phyloP scores from a whole-genome alignment of 2,888 invertebrate genomes.

The Epistrophe grossulariae region DNA sequence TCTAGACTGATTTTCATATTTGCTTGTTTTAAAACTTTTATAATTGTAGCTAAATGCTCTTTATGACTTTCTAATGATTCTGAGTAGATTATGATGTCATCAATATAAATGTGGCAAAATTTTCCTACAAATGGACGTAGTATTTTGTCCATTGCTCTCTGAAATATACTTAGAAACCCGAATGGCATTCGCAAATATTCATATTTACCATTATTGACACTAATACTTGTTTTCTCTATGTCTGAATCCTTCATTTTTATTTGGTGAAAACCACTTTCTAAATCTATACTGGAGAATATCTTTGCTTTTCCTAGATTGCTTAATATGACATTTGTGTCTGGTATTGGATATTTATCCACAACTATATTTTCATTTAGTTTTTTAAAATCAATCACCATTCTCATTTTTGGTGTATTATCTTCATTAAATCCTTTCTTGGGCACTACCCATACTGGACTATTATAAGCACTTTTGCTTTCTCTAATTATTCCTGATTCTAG shows the following conservation, averaged over 20 bases:
- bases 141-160: constrained; percentile 28
- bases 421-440: too few species aligned
- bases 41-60: constrained; percentile 6
- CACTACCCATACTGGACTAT: too few species aligned
- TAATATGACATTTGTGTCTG: too few species aligned
- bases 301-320: too few species aligned
- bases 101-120: constrained; percentile 31
- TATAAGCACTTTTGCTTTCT: too few species aligned
- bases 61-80: constrained; percentile 5
- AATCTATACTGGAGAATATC: neutral
- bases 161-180: constrained; percentile 15
- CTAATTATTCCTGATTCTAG: too few species aligned
- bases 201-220: constrained; percentile 28
- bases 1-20: constrained; percentile 37
- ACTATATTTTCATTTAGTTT: too few species aligned
- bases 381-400: too few species aligned
- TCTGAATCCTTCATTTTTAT: constrained; percentile 25
- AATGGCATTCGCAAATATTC: constrained; percentile 27
- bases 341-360: too few species aligned
- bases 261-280: constrained; percentile 16
- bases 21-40: constrained; percentile 23
- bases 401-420: too few species aligned
- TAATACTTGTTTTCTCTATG: neutral
- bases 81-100: constrained; percentile 17
- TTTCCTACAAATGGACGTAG: constrained; percentile 13